Conservation (phyloP, 2,888 invertebrate genomes). For the Cataglyphis rosenhaueri region DNA sequence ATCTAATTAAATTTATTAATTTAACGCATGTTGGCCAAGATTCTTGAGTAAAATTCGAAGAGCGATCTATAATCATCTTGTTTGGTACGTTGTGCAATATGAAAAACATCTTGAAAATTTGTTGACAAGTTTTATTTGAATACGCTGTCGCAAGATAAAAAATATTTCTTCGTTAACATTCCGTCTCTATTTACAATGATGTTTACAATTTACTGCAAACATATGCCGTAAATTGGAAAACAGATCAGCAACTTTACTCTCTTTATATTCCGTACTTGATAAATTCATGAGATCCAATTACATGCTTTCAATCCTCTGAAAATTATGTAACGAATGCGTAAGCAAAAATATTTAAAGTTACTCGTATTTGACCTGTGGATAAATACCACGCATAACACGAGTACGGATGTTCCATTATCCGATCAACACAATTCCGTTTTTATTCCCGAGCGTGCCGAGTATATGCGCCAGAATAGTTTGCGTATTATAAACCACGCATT, state of each 20-base stretch:
- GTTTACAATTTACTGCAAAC: neutral
- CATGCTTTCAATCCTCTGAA: neutral
- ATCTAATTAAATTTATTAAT: slow-evolving; percentile 10
- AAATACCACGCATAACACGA: slow-evolving; percentile 44
- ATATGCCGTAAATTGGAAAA: neutral
- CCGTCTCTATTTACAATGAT: neutral
- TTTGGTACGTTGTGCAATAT: neutral
- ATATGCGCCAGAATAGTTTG: slow-evolving; percentile 41
- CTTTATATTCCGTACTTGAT: neutral
- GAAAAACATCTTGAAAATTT: neutral
- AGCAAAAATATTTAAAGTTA: slow-evolving; percentile 36
- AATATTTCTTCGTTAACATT: neutral
- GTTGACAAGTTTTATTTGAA: neutral
- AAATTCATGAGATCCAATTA: slow-evolving; percentile 9
- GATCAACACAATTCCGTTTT: slow-evolving; percentile 24
- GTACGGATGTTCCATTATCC: slow-evolving; percentile 13
- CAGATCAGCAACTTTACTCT: neutral
- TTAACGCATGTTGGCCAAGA: neutral
- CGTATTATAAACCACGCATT: slow-evolving; percentile 40
- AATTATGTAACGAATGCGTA: slow-evolving; percentile 26
- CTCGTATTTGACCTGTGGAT: slow-evolving; percentile 20
- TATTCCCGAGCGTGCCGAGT: neutral
- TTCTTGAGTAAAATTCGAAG: neutral
- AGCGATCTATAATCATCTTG: neutral
- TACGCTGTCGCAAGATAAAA: neutral